These are phyloP conservation scores for Dromococcyx pavoninus DNA, from an alignment of 2,797 vertebrate species.

Conservation along the genomic window DNA sequence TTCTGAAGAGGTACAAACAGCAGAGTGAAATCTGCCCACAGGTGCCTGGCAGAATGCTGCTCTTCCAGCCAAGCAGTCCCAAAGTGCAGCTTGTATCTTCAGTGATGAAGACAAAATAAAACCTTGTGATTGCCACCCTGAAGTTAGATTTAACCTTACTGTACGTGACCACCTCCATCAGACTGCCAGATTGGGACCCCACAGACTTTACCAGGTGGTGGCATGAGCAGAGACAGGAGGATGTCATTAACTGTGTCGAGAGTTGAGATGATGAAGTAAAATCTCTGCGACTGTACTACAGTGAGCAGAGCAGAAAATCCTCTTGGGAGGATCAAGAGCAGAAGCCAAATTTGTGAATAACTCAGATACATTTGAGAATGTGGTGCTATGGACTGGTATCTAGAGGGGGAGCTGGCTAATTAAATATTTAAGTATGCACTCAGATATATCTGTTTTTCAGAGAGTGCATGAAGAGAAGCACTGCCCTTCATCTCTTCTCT, in stretches of 20 bases:
- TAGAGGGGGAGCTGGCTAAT: not conserved
- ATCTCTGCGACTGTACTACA: not conserved
- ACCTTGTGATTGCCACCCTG: not conserved
- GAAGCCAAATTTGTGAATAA: not conserved
- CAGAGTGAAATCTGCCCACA: accelerated
- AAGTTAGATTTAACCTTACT: not conserved
- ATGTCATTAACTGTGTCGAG: not conserved
- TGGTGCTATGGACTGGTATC: not conserved
- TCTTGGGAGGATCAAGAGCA: not conserved
- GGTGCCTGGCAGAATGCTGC: not conserved
- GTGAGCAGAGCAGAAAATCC: not conserved
- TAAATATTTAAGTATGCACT: not conserved
- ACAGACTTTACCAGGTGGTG: not conserved
- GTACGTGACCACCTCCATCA: not conserved
- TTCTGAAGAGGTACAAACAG: not conserved
- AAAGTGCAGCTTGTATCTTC: not conserved
- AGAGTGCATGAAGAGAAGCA: not conserved
- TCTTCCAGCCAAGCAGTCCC: not conserved
- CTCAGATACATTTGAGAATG: not conserved
- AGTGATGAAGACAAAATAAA: not conserved
- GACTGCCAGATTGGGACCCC: not conserved
- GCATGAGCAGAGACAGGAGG: not conserved
- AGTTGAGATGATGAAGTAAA: not conserved
- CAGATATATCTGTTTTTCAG: not conserved
- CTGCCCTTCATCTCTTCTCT: not conserved